Base-by-base conservation (phyloP, 1,140 invertebrate genomes). In the Ruditapes philippinarum region DNA sequence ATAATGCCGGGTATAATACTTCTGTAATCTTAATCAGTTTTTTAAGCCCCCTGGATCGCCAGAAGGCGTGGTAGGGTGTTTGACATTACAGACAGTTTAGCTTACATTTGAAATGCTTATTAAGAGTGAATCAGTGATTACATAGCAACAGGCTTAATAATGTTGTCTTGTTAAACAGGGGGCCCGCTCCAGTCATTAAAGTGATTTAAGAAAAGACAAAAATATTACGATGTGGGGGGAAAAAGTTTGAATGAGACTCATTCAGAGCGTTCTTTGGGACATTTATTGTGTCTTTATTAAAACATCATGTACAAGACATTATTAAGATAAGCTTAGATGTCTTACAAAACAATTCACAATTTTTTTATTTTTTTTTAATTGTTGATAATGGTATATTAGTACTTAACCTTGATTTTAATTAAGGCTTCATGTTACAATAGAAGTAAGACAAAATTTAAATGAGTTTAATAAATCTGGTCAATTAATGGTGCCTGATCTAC, bases 1-100 rank as follows among this genome's bases (percentile, higher is more conserved):
- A 51, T 73, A 84, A 73, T 49, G 36, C 40, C 22, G 3, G 22
- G 2, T 49, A 73, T 84, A 73, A 84, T 84, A 73, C 81, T 84
- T 70, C n/a, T 45, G 62, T 84, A 73, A 73, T 84, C 62, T 84
- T 73, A 73, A 84, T 70, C 81, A 73, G 65, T 84, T 70, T 84
- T 70, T 36, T 68, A 73, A 84, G 65, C 81, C 81, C 81, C 81
- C 81, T 84, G 81, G 81, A 84, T 33, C 81, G 81, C 38, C 38
- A 42, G 22, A 54, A 84, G 81, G 81, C 81, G 81, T 70, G 81
- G 81, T 84, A 65, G 81, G 81, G 81, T 84, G 81, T 54, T 36
- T 36, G 31, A 42, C 60, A 45, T 31, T 82, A 54, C 57, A n/a
- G 38, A 82, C 60, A 45, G 79, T 62, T 82, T 65, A 62, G 57